A percentile compares a stretch with the other conserved stretches of the same genome.
Evolutionary conservation across 2,888 invertebrate species (phyloP).

Genomic region (Aphodius granarius): DNA sequence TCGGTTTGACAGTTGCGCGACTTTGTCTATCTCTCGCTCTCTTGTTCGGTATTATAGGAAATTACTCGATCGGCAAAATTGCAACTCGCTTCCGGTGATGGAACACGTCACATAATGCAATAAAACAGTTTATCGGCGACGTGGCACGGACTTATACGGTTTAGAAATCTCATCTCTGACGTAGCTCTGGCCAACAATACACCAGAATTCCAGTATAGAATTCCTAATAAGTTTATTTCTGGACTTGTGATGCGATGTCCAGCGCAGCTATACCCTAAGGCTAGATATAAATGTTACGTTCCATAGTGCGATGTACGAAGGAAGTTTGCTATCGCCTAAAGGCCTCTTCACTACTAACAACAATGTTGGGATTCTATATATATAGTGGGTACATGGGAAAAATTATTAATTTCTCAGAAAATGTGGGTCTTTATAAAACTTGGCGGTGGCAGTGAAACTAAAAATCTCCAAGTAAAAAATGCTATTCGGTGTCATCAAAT

Average conservation of each 20-base stretch:
- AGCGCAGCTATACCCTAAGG: background rate
- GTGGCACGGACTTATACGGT: background rate
- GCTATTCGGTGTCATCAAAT: no score
- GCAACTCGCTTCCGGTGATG: background rate
- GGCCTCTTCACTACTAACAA: background rate
- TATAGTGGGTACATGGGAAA: no score
- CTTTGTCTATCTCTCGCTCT: background rate
- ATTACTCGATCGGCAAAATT: background rate
- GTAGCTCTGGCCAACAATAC: background rate
- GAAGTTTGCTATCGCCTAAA: background rate
- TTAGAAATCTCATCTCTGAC: background rate
- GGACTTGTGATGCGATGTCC: background rate
- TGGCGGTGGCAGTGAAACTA: no score
- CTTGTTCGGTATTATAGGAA: background rate
- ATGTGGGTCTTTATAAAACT: no score
- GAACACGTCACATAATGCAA: background rate
- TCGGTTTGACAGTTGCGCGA: background rate
- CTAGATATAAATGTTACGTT: background rate
- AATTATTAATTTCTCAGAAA: no score
- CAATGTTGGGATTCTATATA: background rate
- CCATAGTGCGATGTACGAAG: background rate
- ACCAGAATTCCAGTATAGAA: background rate
- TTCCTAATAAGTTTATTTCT: background rate
- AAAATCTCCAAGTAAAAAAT: no score
- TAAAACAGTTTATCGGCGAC: background rate